phyloP scores from a whole-genome alignment of 1,140 invertebrate species.

The Contarinia nasturtii region DNA sequence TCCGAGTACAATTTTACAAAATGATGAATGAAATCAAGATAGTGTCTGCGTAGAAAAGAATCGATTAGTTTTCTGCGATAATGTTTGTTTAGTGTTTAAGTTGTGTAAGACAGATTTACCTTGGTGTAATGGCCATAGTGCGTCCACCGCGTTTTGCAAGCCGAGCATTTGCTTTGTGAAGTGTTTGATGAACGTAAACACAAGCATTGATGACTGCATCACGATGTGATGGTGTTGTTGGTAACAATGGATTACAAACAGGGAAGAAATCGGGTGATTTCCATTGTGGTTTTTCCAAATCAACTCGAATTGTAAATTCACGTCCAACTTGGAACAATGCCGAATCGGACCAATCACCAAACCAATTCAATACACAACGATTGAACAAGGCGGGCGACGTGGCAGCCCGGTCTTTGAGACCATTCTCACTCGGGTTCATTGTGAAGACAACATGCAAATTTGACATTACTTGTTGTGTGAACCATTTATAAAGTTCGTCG shows the following conservation, averaged over 20 bases:
- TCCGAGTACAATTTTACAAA: conserved; percentile 97
- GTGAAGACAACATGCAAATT: conserved; percentile 99
- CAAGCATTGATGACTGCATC: conserved; percentile 95
- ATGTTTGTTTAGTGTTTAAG: too few relatives aligned
- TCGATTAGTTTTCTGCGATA: too few relatives aligned
- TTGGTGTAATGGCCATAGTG: conserved; percentile 92
- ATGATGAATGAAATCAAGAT: conserved; percentile 99
- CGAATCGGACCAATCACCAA: conserved; percentile 98
- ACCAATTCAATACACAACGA: conserved; percentile 99
- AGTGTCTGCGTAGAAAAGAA: conserved; percentile 45
- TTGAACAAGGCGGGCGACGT: conserved; percentile 99
- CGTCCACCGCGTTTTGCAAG: conserved; percentile 79
- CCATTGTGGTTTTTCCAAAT: conserved; percentile 68
- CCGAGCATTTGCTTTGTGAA: conserved; percentile 82
- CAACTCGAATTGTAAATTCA: conserved; percentile 69
- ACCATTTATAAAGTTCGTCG: conserved; percentile 95
- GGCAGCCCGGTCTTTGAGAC: conserved; percentile 91
- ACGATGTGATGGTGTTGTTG: conserved; percentile 59
- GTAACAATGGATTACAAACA: conserved; percentile 56
- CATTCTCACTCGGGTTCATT: conserved; percentile 98
- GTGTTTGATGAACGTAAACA: conserved; percentile 94
- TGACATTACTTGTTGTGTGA: conserved; percentile 95
- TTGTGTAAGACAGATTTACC: conserved; percentile 26
- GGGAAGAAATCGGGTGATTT: conserved; percentile 75
- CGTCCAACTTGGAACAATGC: conserved; percentile 81